Percentiles rank a stretch among this genome's conserved stretches.
These are phyloP conservation scores for Archips xylosteana DNA, from an alignment of 2,888 invertebrate genomes.

Conservation along the genomic window DNA sequence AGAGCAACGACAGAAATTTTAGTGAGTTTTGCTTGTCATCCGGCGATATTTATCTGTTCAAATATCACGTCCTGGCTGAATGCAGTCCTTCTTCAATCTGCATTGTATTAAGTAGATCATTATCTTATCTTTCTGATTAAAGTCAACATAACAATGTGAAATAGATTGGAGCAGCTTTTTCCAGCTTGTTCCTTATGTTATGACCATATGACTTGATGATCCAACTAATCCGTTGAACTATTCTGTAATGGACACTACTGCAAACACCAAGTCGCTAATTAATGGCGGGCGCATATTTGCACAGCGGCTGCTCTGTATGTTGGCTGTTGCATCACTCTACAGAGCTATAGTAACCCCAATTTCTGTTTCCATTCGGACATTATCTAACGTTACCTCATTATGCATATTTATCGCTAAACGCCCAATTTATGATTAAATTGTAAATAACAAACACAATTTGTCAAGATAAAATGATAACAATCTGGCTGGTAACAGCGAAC, in stretches of 20 bases:
- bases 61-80: too few species aligned
- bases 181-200: neutral
- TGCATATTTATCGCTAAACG: neutral
- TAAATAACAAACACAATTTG: slow-evolving; percentile 1
- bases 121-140: too few species aligned
- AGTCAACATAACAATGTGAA: too few species aligned
- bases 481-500: neutral
- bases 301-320: neutral
- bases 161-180: neutral
- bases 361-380: neutral
- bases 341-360: neutral
- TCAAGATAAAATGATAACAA: neutral
- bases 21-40: too few species aligned
- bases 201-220: neutral
- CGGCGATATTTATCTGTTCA: too few species aligned
- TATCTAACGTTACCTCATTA: neutral
- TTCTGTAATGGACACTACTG: neutral
- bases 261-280: neutral
- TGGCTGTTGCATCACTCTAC: neutral
- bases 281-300: neutral
- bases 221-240: neutral
- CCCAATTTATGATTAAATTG: slow-evolving; percentile 1
- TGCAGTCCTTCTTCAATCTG: too few species aligned
- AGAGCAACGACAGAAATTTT: too few species aligned
- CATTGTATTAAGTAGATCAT: too few species aligned